Evolutionary conservation across 2,888 invertebrate genomes (phyloP).

Genomic region (Epinotia ramella): DNA sequence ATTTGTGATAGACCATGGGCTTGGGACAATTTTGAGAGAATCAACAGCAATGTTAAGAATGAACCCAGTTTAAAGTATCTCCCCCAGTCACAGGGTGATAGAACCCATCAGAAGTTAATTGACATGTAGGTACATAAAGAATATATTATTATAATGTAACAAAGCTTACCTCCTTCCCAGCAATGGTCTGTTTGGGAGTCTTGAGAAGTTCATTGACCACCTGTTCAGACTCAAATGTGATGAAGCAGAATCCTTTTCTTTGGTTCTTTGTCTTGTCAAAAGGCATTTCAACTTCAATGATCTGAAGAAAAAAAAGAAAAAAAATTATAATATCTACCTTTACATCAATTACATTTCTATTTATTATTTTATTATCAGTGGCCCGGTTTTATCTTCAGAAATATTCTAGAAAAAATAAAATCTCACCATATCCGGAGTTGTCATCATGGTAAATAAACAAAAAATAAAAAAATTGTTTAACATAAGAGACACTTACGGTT

Average conservation of each 20-base stretch:
- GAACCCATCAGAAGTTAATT: too few relatives aligned
- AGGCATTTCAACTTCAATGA: conserved; percentile 98
- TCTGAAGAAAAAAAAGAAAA: conserved; percentile 83
- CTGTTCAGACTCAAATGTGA: conserved; percentile 98
- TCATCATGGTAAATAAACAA: conserved; percentile 65
- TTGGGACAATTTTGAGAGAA: too few relatives aligned
- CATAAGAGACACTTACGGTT: conserved; percentile 88
- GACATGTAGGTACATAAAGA: too few relatives aligned
- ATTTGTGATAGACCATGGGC: too few relatives aligned
- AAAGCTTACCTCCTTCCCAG: conserved; percentile 93
- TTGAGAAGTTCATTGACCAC: conserved; percentile 96
- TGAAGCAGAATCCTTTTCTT: conserved; percentile 98
- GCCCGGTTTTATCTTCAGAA: conserved; percentile 79
- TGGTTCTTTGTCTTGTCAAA: conserved; percentile 99
- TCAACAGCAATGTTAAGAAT: too few relatives aligned
- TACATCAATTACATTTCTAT: conserved; percentile 10
- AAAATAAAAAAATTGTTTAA: conserved; percentile 13
- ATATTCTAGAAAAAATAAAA: conserved; percentile 63
- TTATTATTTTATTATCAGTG: conserved; percentile 64
- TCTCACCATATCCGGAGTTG: conserved; percentile 82
- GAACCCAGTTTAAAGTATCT: too few relatives aligned
- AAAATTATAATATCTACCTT: background rate
- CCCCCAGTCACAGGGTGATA: too few relatives aligned
- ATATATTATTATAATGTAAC: background rate
- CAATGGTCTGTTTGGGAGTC: conserved; percentile 96